Percentiles rank a stretch among this genome's conserved stretches.
Evolutionary conservation across 53 echinoderm and acorn worm genomes (phyloP).

Genomic region (Hippasteria phrygiana): DNA sequence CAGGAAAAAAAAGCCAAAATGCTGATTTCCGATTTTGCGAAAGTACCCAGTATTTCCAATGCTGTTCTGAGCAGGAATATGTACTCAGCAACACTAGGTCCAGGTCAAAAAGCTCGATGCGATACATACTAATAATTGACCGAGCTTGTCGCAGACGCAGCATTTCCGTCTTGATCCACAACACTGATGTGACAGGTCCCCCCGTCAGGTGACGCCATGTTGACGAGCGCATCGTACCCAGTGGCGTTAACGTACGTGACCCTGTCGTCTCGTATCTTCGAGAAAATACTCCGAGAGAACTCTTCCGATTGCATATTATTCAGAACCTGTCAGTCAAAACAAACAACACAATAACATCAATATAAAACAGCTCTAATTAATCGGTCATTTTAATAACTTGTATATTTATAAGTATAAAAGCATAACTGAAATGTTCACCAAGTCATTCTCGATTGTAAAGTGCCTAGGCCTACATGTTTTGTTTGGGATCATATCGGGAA

Average conservation of each 20-base stretch:
- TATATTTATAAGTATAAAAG: neutral
- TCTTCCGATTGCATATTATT: conserved; percentile 55
- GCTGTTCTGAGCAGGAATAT: too few species aligned
- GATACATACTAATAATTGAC: conserved; percentile 74
- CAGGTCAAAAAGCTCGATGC: neutral
- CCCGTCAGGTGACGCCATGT: conserved; percentile 28
- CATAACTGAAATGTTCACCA: too few species aligned
- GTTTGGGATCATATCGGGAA: too few species aligned
- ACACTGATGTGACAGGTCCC: conserved; percentile 80
- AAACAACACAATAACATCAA: neutral
- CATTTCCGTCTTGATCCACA: conserved; percentile 73
- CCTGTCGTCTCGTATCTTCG: conserved; percentile 50
- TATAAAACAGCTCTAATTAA: neutral
- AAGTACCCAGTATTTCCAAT: too few species aligned
- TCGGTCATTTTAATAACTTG: neutral
- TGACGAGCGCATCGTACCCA: conserved; percentile 34
- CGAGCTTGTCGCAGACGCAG: conserved; percentile 64
- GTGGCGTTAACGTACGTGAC: conserved; percentile 61
- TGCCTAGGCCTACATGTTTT: too few species aligned
- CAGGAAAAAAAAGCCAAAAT: too few species aligned
- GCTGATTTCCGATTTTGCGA: too few species aligned
- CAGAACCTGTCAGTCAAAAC: conserved; percentile 43
- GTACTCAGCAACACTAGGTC: too few species aligned
- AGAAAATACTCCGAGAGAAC: conserved; percentile 49
- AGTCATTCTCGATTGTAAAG: too few species aligned